Conservation (phyloP, 30 jellyfish, hydroid and myxozoan species). For the Hydractinia echinata region DNA sequence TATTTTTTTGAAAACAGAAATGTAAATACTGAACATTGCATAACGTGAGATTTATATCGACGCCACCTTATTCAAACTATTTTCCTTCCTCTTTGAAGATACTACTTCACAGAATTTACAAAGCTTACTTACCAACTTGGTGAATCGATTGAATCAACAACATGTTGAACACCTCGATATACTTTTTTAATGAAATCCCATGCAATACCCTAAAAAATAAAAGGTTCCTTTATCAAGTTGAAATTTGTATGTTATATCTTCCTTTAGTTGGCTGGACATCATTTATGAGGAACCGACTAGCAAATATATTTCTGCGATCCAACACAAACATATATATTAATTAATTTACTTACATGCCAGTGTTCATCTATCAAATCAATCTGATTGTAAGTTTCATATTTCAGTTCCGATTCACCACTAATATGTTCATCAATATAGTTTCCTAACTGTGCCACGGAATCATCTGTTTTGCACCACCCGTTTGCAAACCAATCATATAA, state of each 20-base stretch:
- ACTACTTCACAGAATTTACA: too few relatives aligned
- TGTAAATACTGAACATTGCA: too few relatives aligned
- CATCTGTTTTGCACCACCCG: slow-evolving; percentile 66
- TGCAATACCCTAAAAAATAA: slow-evolving; percentile 13
- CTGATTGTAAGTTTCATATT: slow-evolving; percentile 20
- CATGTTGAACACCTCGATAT: slow-evolving; percentile 20
- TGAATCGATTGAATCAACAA: slow-evolving; percentile 39
- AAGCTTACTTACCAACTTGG: slow-evolving; percentile 49
- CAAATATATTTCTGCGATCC: too few relatives aligned
- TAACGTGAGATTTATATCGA: too few relatives aligned
- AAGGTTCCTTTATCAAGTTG: neutral
- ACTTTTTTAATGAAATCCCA: slow-evolving; percentile 26
- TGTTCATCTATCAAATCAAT: slow-evolving; percentile 49
- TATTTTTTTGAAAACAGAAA: too few relatives aligned
- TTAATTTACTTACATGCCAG: slow-evolving; percentile 53
- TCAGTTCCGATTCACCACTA: slow-evolving; percentile 25
- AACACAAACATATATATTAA: neutral
- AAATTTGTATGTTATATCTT: too few relatives aligned
- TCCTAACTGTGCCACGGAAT: slow-evolving; percentile 26
- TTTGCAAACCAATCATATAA: slow-evolving; percentile 62
- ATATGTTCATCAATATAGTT: slow-evolving; percentile 20
- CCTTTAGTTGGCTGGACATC: too few relatives aligned
- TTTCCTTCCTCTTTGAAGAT: too few relatives aligned
- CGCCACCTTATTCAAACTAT: too few relatives aligned
- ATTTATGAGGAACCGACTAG: too few relatives aligned